Conservation (phyloP, 1,140 invertebrate genomes). For the Anoplophora glabripennis region DNA sequence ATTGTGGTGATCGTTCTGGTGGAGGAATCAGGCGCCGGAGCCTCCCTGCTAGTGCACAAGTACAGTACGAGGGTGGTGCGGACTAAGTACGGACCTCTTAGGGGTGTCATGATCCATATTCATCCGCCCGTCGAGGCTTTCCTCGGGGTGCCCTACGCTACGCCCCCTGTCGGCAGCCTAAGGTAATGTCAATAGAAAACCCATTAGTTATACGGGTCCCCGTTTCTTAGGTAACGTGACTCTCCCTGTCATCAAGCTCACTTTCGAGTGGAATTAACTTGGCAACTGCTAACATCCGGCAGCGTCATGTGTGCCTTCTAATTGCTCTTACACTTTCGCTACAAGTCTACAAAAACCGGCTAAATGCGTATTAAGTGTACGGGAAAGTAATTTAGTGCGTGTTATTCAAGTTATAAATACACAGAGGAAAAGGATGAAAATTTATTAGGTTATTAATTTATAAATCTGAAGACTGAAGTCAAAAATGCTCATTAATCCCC, state of each 20-base stretch:
- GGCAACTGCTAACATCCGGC: no score
- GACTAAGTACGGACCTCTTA: slow-evolving; percentile 83
- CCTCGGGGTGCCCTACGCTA: slow-evolving; percentile 91
- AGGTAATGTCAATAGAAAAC: slow-evolving; percentile 44
- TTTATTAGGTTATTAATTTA: no score
- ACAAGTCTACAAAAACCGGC: no score
- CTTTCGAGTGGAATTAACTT: neutral
- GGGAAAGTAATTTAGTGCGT: neutral
- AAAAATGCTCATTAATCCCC: no score
- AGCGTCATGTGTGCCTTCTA: no score
- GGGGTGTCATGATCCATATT: slow-evolving; percentile 76
- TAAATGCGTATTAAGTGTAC: neutral
- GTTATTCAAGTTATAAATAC: neutral
- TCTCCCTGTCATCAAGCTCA: neutral
- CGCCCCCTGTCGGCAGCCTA: slow-evolving; percentile 71
- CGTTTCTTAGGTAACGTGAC: neutral
- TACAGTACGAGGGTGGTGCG: slow-evolving; percentile 76
- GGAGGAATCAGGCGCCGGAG: slow-evolving; percentile 49
- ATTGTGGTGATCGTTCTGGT: slow-evolving; percentile 50
- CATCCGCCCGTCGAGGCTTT: slow-evolving; percentile 87
- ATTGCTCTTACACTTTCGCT: no score
- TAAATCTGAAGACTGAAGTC: no score
- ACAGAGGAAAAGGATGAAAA: no score
- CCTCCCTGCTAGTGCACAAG: slow-evolving; percentile 59
- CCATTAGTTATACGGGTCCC: neutral